Percentiles rank a stretch among this genome's conserved stretches.
Conservation (phyloP, 2,797 vertebrate species). For the Lepilemur ruficaudatus region DNA sequence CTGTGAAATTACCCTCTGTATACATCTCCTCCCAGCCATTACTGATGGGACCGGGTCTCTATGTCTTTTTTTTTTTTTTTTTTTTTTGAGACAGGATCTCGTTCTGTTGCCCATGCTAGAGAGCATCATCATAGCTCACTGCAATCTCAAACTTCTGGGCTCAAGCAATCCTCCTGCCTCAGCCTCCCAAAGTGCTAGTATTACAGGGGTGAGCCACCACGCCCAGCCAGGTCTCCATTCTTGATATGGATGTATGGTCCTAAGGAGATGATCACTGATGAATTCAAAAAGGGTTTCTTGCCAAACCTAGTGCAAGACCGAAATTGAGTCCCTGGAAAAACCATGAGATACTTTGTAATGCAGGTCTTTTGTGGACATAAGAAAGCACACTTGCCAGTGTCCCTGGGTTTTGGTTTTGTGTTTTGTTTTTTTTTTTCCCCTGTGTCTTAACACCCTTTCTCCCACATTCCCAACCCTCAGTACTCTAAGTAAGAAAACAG, state of each 20-base stretch:
- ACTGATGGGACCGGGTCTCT: background rate
- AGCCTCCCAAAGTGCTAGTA: background rate
- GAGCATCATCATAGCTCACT: background rate
- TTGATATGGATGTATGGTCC: background rate
- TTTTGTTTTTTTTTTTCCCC: too few species aligned
- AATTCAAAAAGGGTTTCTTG: background rate
- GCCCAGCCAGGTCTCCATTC: background rate
- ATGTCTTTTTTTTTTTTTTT: background rate
- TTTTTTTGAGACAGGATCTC: background rate
- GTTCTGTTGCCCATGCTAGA: background rate
- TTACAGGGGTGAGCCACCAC: background rate
- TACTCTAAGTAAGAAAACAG: background rate
- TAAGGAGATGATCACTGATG: background rate
- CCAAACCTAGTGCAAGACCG: background rate
- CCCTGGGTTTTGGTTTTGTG: background rate
- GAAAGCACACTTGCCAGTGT: background rate
- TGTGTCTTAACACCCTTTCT: rapidly evolving
- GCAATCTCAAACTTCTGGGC: background rate
- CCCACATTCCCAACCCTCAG: background rate
- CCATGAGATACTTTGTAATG: background rate
- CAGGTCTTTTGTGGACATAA: background rate
- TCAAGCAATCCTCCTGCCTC: background rate
- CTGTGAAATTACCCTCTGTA: too few species aligned
- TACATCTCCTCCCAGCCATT: background rate
- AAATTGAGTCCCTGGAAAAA: background rate